Conservation (phyloP, 1,140 invertebrate species). For the Aphaenogaster floridana region DNA sequence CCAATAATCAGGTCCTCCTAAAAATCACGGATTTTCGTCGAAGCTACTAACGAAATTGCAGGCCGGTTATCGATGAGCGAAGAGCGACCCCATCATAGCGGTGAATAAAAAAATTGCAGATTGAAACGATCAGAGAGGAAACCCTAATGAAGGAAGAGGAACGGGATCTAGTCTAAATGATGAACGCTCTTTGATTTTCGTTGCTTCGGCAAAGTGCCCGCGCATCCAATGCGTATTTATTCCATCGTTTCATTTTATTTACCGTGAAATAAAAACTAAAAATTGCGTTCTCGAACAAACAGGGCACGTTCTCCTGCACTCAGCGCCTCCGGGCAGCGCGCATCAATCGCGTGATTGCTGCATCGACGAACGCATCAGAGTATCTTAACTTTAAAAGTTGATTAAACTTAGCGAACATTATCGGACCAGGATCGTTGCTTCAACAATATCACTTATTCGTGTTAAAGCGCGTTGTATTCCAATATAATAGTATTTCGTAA, state of each 20-base stretch:
- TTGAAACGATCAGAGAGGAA: slow-evolving; percentile 46
- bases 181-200: slow-evolving; percentile 73
- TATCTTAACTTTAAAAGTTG: slow-evolving; percentile 36
- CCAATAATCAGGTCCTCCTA: slow-evolving; percentile 64
- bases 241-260: slow-evolving; percentile 7
- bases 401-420: slow-evolving; percentile 28
- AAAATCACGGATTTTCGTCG: slow-evolving; percentile 70
- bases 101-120: slow-evolving; percentile 57
- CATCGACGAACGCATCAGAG: slow-evolving; percentile 2
- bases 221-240: slow-evolving; percentile 66
- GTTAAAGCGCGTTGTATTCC: not conserved
- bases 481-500: not conserved
- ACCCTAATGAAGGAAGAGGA: not conserved
- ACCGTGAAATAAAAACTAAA: slow-evolving; percentile 28
- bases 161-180: slow-evolving; percentile 18
- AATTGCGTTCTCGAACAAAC: slow-evolving; percentile 28
- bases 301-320: not conserved
- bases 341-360: slow-evolving; percentile 27
- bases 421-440: not conserved
- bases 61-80: slow-evolving; percentile 73
- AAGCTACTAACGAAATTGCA: slow-evolving; percentile 71
- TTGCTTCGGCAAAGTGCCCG: slow-evolving; percentile 65
- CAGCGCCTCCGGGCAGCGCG: not conserved
- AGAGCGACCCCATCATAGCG: slow-evolving; percentile 63
- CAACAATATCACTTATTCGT: not conserved